Evolutionary conservation across 2,888 invertebrate species (phyloP).

Genomic region (Drepanosiphum platanoidis): DNA sequence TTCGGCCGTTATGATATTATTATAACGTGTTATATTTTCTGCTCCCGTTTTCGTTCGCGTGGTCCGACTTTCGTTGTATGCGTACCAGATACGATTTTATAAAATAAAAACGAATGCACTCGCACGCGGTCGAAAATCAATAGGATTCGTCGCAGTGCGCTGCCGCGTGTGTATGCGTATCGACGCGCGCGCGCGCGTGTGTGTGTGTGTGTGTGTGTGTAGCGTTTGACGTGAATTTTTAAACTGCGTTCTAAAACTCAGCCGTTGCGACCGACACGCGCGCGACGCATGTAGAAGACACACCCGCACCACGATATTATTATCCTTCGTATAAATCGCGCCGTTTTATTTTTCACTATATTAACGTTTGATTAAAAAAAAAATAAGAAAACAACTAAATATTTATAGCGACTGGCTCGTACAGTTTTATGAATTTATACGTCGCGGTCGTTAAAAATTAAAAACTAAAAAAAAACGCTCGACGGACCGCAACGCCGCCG

Average conservation of each 20-base stretch:
- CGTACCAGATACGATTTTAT: background rate
- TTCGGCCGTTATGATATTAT: too few species aligned
- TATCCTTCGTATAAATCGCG: background rate
- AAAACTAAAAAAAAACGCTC: too few species aligned
- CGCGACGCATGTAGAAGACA: background rate
- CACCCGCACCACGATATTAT: background rate
- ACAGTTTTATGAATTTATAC: too few species aligned
- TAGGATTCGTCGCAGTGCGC: constrained; percentile 48
- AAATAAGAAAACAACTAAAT: too few species aligned
- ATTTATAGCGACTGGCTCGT: too few species aligned
- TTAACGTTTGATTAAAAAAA: too few species aligned
- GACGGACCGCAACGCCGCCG: too few species aligned
- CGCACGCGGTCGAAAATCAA: constrained; percentile 25
- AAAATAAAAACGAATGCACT: background rate
- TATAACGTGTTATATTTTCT: too few species aligned
- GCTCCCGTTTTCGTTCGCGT: background rate
- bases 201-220: background rate
- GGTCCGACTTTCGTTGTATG: background rate
- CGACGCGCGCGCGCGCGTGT: background rate
- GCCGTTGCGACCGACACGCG: background rate
- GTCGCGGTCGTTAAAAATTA: too few species aligned
- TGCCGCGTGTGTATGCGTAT: background rate
- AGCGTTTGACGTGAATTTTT: constrained; percentile 7
- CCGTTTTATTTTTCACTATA: background rate
- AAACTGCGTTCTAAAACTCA: too few species aligned